These are phyloP conservation scores for Fistularia commersonii DNA, from an alignment of 2,797 vertebrate genomes.

Conservation along the genomic window DNA sequence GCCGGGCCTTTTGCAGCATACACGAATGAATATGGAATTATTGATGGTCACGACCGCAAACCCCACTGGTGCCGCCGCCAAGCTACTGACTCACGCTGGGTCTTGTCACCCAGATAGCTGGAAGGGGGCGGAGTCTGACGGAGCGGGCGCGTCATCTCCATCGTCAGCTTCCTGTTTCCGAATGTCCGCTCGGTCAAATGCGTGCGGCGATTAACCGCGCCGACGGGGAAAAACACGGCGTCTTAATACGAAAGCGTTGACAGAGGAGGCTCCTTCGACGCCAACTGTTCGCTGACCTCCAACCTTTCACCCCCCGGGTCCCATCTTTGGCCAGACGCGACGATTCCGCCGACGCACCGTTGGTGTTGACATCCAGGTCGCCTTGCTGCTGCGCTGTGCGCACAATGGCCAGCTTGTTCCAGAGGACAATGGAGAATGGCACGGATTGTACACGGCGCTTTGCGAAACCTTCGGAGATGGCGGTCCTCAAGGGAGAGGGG, in stretches of 20 bases:
- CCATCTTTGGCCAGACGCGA: constrained; percentile 49
- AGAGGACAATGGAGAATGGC: constrained; percentile 44
- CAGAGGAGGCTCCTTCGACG: constrained; percentile 58
- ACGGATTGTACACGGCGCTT: constrained; percentile 12
- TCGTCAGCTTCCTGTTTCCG: constrained; percentile 47
- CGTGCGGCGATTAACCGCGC: constrained; percentile 18
- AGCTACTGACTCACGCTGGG: too few relatives aligned
- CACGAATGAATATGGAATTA: too few relatives aligned
- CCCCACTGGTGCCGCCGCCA: too few relatives aligned
- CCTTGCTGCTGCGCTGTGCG: constrained; percentile 43
- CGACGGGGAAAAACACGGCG: constrained; percentile 36
- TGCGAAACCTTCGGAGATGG: constrained; percentile 43
- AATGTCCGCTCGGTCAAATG: constrained; percentile 20
- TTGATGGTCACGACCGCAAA: too few relatives aligned
- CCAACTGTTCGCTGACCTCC: constrained; percentile 51
- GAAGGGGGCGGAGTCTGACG: neutral
- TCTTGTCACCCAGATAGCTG: neutral
- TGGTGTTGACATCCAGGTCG: constrained; percentile 55
- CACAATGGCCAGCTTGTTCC: constrained; percentile 58
- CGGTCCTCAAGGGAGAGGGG: constrained; percentile 26
- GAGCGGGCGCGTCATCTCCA: constrained; percentile 27
- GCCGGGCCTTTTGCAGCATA: constrained; percentile 10
- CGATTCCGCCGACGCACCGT: constrained; percentile 43
- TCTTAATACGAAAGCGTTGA: constrained; percentile 68
- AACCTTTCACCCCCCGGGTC: constrained; percentile 58